Conservation (phyloP, 2,888 invertebrate species). For the Blomia tropicalis region DNA sequence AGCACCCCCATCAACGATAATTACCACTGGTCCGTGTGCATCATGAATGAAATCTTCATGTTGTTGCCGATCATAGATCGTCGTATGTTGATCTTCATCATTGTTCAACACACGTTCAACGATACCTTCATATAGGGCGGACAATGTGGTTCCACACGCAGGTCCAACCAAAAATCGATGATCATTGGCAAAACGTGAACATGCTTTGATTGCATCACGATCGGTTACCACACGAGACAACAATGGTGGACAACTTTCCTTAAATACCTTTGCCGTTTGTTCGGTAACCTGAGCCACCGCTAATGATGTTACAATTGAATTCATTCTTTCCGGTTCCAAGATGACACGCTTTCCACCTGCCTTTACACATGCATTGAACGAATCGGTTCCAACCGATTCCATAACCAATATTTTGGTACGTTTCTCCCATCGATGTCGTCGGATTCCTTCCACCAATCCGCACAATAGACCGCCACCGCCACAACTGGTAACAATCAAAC, state of each 20-base stretch:
- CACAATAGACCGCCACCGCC: constrained; percentile 41
- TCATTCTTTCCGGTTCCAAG: neutral
- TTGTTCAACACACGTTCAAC: constrained; percentile 32
- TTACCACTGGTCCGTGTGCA: neutral
- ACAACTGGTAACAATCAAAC: constrained; percentile 39
- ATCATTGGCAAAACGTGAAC: constrained; percentile 38
- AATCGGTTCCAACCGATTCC: constrained; percentile 40
- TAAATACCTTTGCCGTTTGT: constrained; percentile 33
- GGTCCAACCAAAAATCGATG: constrained; percentile 41
- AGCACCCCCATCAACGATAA: neutral
- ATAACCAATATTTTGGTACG: constrained; percentile 39
- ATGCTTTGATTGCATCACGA: constrained; percentile 36
- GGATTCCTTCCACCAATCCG: constrained; percentile 35
- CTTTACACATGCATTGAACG: constrained; percentile 37
- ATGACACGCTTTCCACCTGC: constrained; percentile 31
- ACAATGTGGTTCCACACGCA: constrained; percentile 40
- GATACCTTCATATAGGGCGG: constrained; percentile 37
- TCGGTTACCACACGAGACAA: constrained; percentile 37
- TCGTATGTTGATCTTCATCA: constrained; percentile 27
- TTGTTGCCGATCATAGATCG: neutral
- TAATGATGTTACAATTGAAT: neutral
- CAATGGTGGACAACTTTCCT: constrained; percentile 32
- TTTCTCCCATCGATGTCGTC: constrained; percentile 34
- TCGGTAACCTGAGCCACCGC: constrained; percentile 35
- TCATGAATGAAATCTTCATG: neutral